Conservation (phyloP, 92 coral and sea anemone species). For the Zoanthus gigantus region DNA sequence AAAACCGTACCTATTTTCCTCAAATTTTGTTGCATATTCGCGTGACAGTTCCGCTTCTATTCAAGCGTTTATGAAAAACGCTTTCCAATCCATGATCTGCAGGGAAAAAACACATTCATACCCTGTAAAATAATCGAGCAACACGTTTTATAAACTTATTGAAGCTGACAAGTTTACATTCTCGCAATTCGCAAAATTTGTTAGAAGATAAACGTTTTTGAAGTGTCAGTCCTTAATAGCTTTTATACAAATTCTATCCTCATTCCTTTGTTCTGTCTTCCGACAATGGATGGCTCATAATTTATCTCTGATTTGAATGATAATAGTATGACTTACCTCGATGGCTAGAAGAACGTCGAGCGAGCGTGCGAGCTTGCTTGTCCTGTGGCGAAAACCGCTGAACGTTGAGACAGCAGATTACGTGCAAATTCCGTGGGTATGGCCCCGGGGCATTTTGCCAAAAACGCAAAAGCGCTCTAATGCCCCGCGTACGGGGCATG, state of each 20-base stretch:
- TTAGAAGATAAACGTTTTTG: slow-evolving; percentile 49
- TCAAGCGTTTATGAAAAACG: slow-evolving; percentile 43
- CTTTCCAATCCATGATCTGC: slow-evolving; percentile 57
- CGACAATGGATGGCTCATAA: slow-evolving; percentile 44
- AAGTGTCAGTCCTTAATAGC: slow-evolving; percentile 52
- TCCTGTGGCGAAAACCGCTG: slow-evolving; percentile 41
- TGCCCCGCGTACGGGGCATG: slow-evolving; percentile 61
- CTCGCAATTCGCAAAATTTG: slow-evolving; percentile 50
- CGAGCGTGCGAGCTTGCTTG: slow-evolving; percentile 32
- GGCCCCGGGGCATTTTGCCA: slow-evolving; percentile 56
- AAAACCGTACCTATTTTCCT: slow-evolving; percentile 53
- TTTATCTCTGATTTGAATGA: slow-evolving; percentile 50
- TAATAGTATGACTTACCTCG: slow-evolving; percentile 46
- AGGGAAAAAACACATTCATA: slow-evolving; percentile 42
- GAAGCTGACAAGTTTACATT: slow-evolving; percentile 40
- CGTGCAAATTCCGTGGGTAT: slow-evolving; percentile 50
- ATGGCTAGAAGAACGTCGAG: slow-evolving; percentile 35
- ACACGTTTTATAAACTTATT: slow-evolving; percentile 40
- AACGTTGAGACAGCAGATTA: slow-evolving; percentile 47
- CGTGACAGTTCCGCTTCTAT: slow-evolving; percentile 32
- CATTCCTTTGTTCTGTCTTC: slow-evolving; percentile 52
- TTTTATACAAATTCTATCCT: slow-evolving; percentile 48
- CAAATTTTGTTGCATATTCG: slow-evolving; percentile 46
- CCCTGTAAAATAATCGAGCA: slow-evolving; percentile 35
- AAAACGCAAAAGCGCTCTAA: slow-evolving; percentile 54